Evolutionary conservation across 2,113 vertebrate species (phyloP).

Genomic region (Parotia lawesii): DNA sequence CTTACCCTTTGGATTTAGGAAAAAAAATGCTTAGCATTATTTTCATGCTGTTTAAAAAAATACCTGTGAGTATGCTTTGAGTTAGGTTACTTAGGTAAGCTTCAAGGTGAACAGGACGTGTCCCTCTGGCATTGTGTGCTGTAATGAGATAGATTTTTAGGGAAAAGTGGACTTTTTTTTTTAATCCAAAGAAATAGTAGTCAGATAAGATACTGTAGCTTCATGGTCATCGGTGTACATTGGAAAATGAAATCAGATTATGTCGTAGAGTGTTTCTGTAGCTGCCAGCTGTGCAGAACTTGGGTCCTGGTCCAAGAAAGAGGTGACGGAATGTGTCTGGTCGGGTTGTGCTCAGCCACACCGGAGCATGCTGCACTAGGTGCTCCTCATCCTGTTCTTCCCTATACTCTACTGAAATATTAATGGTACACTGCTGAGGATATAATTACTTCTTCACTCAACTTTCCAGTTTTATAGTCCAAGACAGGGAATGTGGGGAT

Average conservation of each 20-base stretch:
- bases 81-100: not conserved
- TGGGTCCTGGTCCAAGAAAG: not conserved
- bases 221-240: not conserved
- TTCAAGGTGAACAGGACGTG: not conserved
- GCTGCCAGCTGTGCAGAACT: not conserved
- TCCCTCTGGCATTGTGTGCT: not conserved
- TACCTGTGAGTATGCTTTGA: not conserved
- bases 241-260: not conserved
- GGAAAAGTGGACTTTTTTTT: not conserved
- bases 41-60: not conserved
- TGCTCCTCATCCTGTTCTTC: not conserved
- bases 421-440: not conserved
- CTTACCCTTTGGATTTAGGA: not conserved
- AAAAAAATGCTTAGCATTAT: not conserved
- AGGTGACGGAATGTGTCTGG: not conserved
- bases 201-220: not conserved
- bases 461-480: not conserved
- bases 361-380: not conserved
- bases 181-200: not conserved
- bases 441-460: not conserved
- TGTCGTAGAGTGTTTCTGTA: not conserved
- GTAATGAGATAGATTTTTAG: not conserved
- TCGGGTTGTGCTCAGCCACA: not conserved
- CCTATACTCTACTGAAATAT: not conserved
- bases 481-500: not conserved